Percentiles rank a stretch among this genome's conserved stretches.
Evolutionary conservation across 2,113 vertebrate species (phyloP).

Genomic region (Pimephales promelas): DNA sequence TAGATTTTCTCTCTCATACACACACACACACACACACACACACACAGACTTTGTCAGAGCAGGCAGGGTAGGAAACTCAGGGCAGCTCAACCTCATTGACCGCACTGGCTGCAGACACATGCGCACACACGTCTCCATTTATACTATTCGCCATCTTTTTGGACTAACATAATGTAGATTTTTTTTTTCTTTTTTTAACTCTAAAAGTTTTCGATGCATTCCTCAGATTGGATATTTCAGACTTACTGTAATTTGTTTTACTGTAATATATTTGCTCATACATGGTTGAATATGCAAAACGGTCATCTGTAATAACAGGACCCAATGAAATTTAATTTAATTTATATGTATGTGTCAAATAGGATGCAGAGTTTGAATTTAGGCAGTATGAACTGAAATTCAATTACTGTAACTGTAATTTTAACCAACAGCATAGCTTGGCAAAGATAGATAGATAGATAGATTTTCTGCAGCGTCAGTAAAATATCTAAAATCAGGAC

Average conservation of each 20-base stretch:
- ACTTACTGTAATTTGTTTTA: too few species aligned
- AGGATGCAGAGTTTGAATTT: not conserved
- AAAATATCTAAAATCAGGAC: not conserved
- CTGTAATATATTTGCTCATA: too few species aligned
- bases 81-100: conserved; percentile 50
- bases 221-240: not conserved
- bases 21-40: conserved; percentile 19
- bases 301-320: not conserved
- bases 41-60: conserved; percentile 41
- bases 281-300: not conserved
- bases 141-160: conserved; percentile 20
- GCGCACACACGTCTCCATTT: conserved; percentile 30
- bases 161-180: not conserved
- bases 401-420: not conserved
- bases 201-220: not conserved
- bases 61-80: conserved; percentile 55
- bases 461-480: not conserved
- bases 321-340: not conserved
- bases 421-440: not conserved
- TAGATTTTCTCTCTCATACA: not conserved
- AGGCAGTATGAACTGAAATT: not conserved
- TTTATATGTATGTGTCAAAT: not conserved
- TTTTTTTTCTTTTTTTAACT: too few species aligned
- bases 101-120: conserved; percentile 46
- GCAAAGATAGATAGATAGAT: not conserved